Base-by-base conservation (phyloP, 2,797 vertebrate species). In the Acipenser transmontanus region DNA sequence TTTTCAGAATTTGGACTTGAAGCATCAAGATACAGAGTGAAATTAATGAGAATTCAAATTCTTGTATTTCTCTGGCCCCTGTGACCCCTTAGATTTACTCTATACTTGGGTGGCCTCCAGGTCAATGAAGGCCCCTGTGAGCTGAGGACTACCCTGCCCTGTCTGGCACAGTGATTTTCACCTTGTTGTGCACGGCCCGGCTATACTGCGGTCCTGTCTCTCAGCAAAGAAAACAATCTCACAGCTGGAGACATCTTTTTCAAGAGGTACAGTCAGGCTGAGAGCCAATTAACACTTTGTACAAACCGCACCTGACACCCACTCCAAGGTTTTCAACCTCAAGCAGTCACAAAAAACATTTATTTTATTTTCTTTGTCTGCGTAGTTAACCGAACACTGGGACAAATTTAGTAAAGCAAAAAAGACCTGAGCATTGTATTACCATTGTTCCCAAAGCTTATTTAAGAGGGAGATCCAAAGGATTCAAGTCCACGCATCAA, bases 281-380 rank as follows among this genome's bases (percentile, higher is more conserved):
- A 68, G 57, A 82, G 74, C 79, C 86, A 75, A 86, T 89, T 84
- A 85, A 82, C 85, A 85, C 82, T 78, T 81, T 72, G 68, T 64
- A 59, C 69, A 68, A 77, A 72, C 76, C 84, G 77, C 72, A 78
- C 85, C 85, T 78, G 81, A 78, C 73, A 73, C 80, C 67, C 71
- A 70, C 69, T 68, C 59, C 72, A 51, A 67, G 68, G 17, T 61
- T 61, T 47, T 61, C 7, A 61, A 17, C 14, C 47, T 61, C 60
- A 34, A 34, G 14, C 12, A 57, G 11, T 57, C 9, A 57, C 54
- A 57, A 11, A 57, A 13, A 57, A 11, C 54, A 11, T n/a, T 57
- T n/a, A 11, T 57, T 57, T 57, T 34, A 34, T 34, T 34, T 34
- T 34, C 34, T 34, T 34, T 34, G 34, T 34, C 34, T 4, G 34